Conservation (phyloP, 2,797 vertebrate genomes). For the Rhabdomys pumilio region DNA sequence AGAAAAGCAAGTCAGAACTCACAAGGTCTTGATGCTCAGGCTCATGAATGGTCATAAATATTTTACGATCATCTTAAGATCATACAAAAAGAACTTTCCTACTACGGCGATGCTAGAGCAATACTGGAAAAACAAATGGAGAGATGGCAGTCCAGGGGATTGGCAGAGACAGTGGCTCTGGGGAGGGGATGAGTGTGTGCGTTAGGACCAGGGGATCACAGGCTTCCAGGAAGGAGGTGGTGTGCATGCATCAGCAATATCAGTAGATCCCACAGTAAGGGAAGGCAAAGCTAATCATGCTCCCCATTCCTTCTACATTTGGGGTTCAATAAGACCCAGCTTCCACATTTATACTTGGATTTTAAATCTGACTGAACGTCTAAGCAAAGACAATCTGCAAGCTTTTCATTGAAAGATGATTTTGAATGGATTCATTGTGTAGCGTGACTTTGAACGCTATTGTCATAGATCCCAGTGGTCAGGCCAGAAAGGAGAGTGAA, state of each 20-base stretch:
- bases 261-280: background rate
- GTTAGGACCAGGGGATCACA: background rate
- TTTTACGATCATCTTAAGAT: constrained; percentile 31
- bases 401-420: constrained; percentile 33
- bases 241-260: background rate
- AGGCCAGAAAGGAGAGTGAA: background rate
- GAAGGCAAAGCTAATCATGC: background rate
- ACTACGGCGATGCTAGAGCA: background rate
- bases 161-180: background rate
- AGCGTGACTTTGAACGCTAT: constrained; percentile 1
- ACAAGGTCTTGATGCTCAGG: background rate
- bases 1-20: constrained; percentile 55
- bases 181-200: background rate
- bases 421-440: constrained; percentile 21
- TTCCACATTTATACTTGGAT: background rate
- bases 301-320: background rate
- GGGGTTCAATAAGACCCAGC: background rate
- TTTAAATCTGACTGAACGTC: background rate
- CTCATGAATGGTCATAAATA: background rate
- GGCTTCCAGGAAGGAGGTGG: background rate
- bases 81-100: constrained; percentile 50
- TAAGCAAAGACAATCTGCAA: background rate
- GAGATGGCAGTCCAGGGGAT: background rate
- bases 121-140: background rate
- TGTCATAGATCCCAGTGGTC: background rate